A percentile compares a stretch with the other conserved stretches of the same genome.
Evolutionary conservation across 2,113 vertebrate species (phyloP).

Genomic region (Boulengeromyrus knoepffleri): DNA sequence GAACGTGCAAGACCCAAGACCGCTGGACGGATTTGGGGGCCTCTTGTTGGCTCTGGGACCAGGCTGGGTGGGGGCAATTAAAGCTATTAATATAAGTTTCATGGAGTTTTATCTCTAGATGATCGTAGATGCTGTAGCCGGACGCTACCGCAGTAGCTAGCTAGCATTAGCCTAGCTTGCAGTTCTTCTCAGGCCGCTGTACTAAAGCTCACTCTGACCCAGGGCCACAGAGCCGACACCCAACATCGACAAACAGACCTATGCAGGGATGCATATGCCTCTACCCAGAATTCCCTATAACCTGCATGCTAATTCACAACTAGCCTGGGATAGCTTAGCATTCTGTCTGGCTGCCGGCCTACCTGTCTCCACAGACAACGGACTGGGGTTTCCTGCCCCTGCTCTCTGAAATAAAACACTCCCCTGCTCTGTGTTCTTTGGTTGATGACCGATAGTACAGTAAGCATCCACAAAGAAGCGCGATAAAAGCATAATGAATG

Average conservation of each 20-base stretch:
- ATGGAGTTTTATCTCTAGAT: not conserved
- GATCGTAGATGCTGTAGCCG: not conserved
- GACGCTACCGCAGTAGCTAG: not conserved
- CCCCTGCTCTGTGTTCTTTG: constrained; percentile 21
- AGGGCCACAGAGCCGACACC: not conserved
- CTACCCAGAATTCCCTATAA: constrained; percentile 58
- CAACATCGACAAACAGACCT: not conserved
- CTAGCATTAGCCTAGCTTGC: not conserved
- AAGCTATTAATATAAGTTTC: not conserved
- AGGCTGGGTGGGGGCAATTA: not conserved
- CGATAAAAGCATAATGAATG: not conserved
- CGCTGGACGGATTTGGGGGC: not conserved
- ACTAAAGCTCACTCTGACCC: not conserved
- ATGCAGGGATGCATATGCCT: constrained; percentile 47
- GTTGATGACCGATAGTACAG: constrained; percentile 18
- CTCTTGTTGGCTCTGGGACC: not conserved
- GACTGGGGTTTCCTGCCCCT: constrained; percentile 34
- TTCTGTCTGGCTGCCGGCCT: constrained; percentile 33
- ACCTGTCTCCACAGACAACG: constrained; percentile 49
- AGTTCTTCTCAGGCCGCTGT: not conserved
- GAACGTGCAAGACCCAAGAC: constrained; percentile 35
- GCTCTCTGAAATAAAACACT: not conserved
- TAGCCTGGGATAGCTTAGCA: constrained; percentile 60
- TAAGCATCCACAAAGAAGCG: constrained; percentile 41
- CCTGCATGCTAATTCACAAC: constrained; percentile 36